Conservation (phyloP, 2,113 vertebrate species). For the Lipophrys pholis region DNA sequence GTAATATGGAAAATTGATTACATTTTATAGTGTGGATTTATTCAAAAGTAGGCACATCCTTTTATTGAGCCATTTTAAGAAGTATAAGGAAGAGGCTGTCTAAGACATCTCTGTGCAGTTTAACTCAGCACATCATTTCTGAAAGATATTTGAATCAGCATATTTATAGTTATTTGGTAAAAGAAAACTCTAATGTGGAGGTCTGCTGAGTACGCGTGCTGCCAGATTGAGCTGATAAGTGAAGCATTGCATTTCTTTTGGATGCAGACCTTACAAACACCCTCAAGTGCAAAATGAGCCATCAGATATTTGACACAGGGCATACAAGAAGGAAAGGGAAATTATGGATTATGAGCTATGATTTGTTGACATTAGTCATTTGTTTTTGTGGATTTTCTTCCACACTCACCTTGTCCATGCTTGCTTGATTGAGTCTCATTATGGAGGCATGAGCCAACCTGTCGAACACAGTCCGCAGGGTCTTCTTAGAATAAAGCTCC, state of each 20-base stretch:
- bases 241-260: no score
- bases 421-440: constrained; percentile 98
- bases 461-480: constrained; percentile 93
- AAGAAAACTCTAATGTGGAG: not conserved
- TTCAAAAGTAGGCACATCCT: not conserved
- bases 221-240: no score
- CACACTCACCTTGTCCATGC: constrained; percentile 94
- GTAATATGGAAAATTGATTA: not conserved
- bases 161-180: not conserved
- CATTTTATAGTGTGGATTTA: not conserved
- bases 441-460: constrained; percentile 96
- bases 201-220: no score
- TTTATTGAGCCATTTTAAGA: not conserved
- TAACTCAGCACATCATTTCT: not conserved
- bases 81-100: not conserved
- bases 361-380: no score
- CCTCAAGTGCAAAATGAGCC: no score
- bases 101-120: not conserved
- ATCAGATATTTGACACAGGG: no score
- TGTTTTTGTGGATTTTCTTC: no score
- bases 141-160: not conserved
- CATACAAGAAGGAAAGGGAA: no score
- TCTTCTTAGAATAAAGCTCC: constrained; percentile 97
- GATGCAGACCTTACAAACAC: no score
- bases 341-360: no score